A percentile compares a stretch with the other conserved stretches of the same genome.
Evolutionary conservation across 2,888 invertebrate species (phyloP).

Genomic region (Papilio gigon): DNA sequence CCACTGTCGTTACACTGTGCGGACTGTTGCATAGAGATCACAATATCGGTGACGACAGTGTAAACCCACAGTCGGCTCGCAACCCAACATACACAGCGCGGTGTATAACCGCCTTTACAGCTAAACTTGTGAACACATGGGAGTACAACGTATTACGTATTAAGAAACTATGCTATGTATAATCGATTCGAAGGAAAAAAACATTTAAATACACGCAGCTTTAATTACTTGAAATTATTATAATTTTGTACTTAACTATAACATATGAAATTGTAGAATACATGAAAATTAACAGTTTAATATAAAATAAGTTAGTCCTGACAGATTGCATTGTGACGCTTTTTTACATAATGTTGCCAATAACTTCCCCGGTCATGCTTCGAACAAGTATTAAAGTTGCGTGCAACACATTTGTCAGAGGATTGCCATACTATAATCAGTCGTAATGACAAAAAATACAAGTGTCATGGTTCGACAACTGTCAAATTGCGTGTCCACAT

Average conservation of each 20-base stretch:
- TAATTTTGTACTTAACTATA: conserved; percentile 11
- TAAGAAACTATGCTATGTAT: conserved; percentile 32
- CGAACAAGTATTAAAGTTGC: conserved; percentile 35
- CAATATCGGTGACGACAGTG: too few relatives aligned
- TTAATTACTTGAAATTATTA: conserved; percentile 21
- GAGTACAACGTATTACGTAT: conserved; percentile 32
- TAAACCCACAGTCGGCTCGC: neutral
- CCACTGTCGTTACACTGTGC: too few relatives aligned
- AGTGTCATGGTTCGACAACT: conserved; percentile 50
- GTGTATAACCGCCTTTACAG: neutral
- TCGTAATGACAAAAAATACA: conserved; percentile 44
- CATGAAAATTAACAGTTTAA: neutral
- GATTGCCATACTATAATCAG: conserved; percentile 32
- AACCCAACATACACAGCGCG: conserved; percentile 12
- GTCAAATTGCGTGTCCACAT: conserved; percentile 45
- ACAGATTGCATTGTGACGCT: too few relatives aligned
- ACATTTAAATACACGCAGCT: conserved; percentile 34
- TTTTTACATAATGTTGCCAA: neutral
- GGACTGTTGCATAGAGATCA: too few relatives aligned
- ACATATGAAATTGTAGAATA: neutral
- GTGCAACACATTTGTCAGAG: conserved; percentile 27
- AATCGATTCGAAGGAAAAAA: conserved; percentile 22
- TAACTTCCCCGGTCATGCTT: neutral
- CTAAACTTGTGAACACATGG: conserved; percentile 34
- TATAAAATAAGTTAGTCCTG: neutral